Evolutionary conservation across 2,888 invertebrate genomes (phyloP), one percentile per base, ranked within the genome.

Genomic region (Pammene aurita): DNA sequence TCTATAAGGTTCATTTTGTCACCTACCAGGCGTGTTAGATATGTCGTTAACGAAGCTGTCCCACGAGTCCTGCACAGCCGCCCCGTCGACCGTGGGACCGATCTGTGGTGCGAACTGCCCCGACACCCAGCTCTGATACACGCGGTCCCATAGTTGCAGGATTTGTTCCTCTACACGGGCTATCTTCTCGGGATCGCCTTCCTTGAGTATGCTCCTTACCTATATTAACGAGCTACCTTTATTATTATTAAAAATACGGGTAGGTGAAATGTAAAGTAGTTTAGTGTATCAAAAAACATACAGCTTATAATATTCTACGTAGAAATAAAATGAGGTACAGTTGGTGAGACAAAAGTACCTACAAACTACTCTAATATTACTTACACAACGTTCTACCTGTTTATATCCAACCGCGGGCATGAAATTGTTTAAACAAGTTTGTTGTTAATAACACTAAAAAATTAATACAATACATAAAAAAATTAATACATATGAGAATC

Each of bases 101-200:
- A 80, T 77, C 1, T 82, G 79, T 7, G 86, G 74, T 0, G 85
- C 93, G 76, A 94, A 88, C 74, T 94, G 94, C 0, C 96, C 95
- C 80, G 96, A 95, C 88, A 97, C 96, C 97, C 97, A 98, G 71
- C 97, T 96, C 87, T 98, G 97, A 88, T 98, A 98, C 55, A 98
- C 94, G 71, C 97, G 93, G 88, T 98, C 98, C 97, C 98, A 98
- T 16, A 99, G 93, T 85, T 98, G 97, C 48, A 98, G 89, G 0
- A 98, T 95, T 87, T 98, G 98, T 72, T 95, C 95, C 83, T 98
- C 98, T 48, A 98, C 93, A 71, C 96, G 95, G 38, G 95, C 95
- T 48, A 96, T 96, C 86, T 97, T 97, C 35, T 94, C 94, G 0
- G 96, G 94, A 80, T 97, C 96, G 0, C 96, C 95, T 78, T 96